phyloP scores from a whole-genome alignment of 2,888 invertebrate species.

The Pollenia labialis region DNA sequence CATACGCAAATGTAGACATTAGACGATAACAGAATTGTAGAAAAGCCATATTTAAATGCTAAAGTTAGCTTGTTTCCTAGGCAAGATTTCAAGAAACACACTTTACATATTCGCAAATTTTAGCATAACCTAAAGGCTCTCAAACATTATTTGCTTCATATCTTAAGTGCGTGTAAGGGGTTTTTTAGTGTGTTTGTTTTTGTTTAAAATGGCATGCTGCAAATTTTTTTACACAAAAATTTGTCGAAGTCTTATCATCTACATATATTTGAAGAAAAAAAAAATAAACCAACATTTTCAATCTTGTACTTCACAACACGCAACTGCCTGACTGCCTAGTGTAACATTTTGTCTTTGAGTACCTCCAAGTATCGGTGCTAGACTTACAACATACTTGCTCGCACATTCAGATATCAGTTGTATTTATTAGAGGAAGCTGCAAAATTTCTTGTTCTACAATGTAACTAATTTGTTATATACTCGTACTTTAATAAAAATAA shows the following conservation, averaged over 20 bases:
- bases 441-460: conserved; percentile 68
- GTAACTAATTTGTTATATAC: conserved; percentile 68
- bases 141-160: conserved; percentile 29
- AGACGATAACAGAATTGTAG: conserved; percentile 34
- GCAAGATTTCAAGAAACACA: conserved; percentile 29
- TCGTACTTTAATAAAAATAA: conserved; percentile 45
- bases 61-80: conserved; percentile 3
- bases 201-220: conserved; percentile 49
- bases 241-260: conserved; percentile 69
- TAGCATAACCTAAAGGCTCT: conserved; percentile 25
- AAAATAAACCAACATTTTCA: conserved; percentile 53
- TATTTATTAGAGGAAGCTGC: conserved; percentile 68
- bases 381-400: not conserved
- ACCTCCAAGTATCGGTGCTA: conserved; percentile 20
- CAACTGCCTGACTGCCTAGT: conserved; percentile 46
- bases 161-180: conserved; percentile 63
- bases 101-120: conserved; percentile 28
- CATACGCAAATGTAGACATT: conserved; percentile 72
- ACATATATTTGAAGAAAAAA: conserved; percentile 44
- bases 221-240: conserved; percentile 66
- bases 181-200: conserved; percentile 26
- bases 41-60: conserved; percentile 50
- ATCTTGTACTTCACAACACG: conserved; percentile 62
- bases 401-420: conserved; percentile 40
- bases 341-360: conserved; percentile 29